Evolutionary conservation across 2,113 vertebrate genomes (phyloP).

Genomic region (Paralichthys olivaceus): DNA sequence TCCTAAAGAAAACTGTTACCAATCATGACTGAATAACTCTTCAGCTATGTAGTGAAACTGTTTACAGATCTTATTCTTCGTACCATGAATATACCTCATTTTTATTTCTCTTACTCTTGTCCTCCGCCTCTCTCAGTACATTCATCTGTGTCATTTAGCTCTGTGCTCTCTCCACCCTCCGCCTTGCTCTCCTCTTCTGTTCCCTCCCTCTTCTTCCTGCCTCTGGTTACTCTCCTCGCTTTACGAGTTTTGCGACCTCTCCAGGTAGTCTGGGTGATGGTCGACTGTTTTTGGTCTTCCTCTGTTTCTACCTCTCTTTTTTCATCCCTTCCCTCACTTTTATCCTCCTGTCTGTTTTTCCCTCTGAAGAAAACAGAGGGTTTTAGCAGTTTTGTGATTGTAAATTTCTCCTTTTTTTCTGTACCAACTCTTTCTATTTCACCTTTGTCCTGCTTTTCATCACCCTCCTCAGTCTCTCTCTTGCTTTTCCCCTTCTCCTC

Average conservation of each 20-base stretch:
- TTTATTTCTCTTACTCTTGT: not conserved
- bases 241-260: slow-evolving; percentile 59
- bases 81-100: too few species aligned
- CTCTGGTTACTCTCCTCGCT: slow-evolving; percentile 56
- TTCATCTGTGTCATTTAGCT: not conserved
- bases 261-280: slow-evolving; percentile 44
- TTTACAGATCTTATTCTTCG: not conserved
- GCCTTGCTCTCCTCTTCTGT: slow-evolving; percentile 1
- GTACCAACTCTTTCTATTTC: not conserved
- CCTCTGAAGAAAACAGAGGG: slow-evolving; percentile 25
- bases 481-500: not conserved
- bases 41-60: too few species aligned
- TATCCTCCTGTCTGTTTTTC: slow-evolving; percentile 15
- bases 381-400: not conserved
- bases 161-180: not conserved
- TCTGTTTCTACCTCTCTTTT: slow-evolving; percentile 4
- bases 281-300: not conserved
- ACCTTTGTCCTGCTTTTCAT: not conserved
- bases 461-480: not conserved
- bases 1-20: too few species aligned
- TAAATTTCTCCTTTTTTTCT: not conserved
- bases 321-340: slow-evolving; percentile 2
- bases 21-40: too few species aligned
- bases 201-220: slow-evolving; percentile 34
- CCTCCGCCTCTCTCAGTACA: not conserved